phyloP scores from a whole-genome alignment of 1,140 invertebrate genomes.

The Idris sp. region DNA sequence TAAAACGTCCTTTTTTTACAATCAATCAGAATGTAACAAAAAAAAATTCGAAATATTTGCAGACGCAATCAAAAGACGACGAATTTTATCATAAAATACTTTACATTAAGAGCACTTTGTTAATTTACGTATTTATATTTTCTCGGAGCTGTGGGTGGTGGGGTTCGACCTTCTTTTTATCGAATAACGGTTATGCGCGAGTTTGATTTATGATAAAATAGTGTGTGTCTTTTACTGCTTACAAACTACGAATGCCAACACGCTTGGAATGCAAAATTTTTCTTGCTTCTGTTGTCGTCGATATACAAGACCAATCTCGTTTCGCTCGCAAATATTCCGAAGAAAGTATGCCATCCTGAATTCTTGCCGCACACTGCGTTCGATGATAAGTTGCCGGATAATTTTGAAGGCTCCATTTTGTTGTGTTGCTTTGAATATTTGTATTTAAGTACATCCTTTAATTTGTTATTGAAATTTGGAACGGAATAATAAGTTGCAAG shows the following conservation, averaged over 20 bases:
- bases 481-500: constrained; percentile 8
- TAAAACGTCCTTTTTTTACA: no score
- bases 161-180: no score
- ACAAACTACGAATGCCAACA: constrained; percentile 37
- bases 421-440: constrained; percentile 14
- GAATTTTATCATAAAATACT: constrained; percentile 23
- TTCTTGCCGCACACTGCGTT: constrained; percentile 30
- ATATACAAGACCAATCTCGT: constrained; percentile 52
- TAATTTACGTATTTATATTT: constrained; percentile 37
- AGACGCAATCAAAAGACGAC: constrained; percentile 14
- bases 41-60: constrained; percentile 11
- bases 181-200: constrained; percentile 18
- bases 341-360: constrained; percentile 36
- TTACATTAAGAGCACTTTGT: constrained; percentile 16
- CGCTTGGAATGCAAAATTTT: constrained; percentile 49
- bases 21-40: constrained; percentile 10
- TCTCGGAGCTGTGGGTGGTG: neutral
- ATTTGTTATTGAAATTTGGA: constrained; percentile 34
- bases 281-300: constrained; percentile 37
- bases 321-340: constrained; percentile 42
- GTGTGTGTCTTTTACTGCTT: constrained; percentile 57
- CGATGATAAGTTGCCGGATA: constrained; percentile 32
- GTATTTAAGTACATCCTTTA: constrained; percentile 18
- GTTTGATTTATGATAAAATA: constrained; percentile 42
- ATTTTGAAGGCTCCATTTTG: constrained; percentile 39